These are phyloP conservation scores for Pseudochromis fuscus DNA, from an alignment of 2,797 vertebrate species.

Conservation along the genomic window DNA sequence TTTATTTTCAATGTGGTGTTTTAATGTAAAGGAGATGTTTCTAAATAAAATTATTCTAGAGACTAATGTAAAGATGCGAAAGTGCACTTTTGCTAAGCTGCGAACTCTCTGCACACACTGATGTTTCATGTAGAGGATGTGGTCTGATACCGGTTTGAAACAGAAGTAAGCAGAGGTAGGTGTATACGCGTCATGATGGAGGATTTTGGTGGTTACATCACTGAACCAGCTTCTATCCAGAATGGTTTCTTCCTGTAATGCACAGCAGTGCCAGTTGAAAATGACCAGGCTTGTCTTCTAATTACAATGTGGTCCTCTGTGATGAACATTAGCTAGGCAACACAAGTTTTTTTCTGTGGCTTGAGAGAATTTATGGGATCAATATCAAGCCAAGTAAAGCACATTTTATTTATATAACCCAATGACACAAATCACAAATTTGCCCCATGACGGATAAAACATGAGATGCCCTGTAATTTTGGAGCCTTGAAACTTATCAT, in stretches of 20 bases:
- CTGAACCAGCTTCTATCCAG: slow-evolving; percentile 3
- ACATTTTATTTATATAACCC: slow-evolving; percentile 13
- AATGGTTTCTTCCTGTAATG: neutral
- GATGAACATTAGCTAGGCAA: slow-evolving; percentile 24
- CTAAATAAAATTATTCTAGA: neutral
- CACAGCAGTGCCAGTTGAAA: slow-evolving; percentile 26
- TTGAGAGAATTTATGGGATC: slow-evolving; percentile 28
- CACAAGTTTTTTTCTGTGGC: slow-evolving; percentile 41
- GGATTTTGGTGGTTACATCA: slow-evolving; percentile 10
- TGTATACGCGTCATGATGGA: neutral
- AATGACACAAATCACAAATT: slow-evolving; percentile 24
- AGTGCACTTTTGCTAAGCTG: neutral
- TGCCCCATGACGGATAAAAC: slow-evolving; percentile 11
- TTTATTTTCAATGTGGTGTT: neutral
- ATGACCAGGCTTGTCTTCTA: slow-evolving; percentile 39
- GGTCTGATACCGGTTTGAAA: neutral
- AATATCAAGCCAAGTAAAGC: slow-evolving; percentile 12
- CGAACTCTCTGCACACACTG: too few relatives aligned
- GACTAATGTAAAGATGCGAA: neutral
- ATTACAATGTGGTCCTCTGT: slow-evolving; percentile 31
- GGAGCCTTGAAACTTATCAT: neutral
- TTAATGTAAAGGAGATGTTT: neutral
- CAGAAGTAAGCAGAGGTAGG: neutral
- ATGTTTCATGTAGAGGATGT: neutral
- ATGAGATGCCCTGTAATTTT: neutral